phyloP scores from a whole-genome alignment of 2,113 vertebrate genomes.

The Pholis gunnellus region DNA sequence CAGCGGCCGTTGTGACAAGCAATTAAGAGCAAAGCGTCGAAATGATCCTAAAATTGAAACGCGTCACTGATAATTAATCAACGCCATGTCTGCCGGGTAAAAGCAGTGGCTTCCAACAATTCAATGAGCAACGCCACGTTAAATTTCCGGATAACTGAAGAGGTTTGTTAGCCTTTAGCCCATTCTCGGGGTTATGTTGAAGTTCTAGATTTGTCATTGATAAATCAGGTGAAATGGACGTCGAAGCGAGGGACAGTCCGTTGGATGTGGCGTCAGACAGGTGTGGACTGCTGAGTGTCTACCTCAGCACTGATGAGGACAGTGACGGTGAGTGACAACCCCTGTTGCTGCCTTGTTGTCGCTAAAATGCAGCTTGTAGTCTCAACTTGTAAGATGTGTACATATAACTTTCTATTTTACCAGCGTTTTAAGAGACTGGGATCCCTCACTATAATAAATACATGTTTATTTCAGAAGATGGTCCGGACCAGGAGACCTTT shows the following conservation, averaged over 20 bases:
- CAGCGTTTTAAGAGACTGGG: not conserved
- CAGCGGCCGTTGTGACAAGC: not conserved
- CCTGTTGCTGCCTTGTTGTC: not conserved
- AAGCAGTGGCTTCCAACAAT: not conserved
- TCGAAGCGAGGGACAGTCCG: conserved; percentile 18
- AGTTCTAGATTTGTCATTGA: not conserved
- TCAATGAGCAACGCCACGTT: not conserved
- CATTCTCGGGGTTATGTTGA: not conserved
- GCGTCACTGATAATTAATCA: not conserved
- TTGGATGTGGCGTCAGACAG: conserved; percentile 9
- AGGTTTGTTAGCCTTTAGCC: not conserved
- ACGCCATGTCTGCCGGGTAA: not conserved
- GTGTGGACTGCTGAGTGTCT: conserved; percentile 9
- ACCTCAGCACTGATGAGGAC: conserved; percentile 42
- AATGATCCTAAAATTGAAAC: not conserved
- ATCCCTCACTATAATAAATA: not conserved
- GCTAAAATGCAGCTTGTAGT: not conserved
- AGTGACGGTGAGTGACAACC: conserved; percentile 55
- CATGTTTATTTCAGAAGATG: conserved; percentile 48
- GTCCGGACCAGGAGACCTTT: conserved; percentile 23
- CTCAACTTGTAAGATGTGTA: not conserved
- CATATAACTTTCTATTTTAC: not conserved
- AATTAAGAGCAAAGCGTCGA: not conserved
- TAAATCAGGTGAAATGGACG: conserved; percentile 47
- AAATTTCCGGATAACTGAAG: not conserved